Conservation (phyloP, 2,113 vertebrate species). For the Neofelis nebulosa region DNA sequence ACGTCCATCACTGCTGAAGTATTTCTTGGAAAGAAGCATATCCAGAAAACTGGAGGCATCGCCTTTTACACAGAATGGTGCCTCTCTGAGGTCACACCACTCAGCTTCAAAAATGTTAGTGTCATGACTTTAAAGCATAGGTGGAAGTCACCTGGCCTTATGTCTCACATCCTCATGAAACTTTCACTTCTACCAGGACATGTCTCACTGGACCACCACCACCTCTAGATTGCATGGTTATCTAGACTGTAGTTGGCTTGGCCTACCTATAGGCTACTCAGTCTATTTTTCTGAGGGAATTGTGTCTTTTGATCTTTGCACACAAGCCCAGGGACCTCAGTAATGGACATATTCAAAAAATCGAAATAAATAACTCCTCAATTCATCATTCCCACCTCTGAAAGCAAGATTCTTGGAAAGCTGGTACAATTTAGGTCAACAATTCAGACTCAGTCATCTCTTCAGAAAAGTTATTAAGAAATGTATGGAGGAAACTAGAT, state of each 20-base stretch:
- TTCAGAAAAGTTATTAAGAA: slow-evolving; percentile 69
- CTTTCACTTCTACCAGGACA: neutral
- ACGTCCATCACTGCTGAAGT: neutral
- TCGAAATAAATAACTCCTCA: slow-evolving; percentile 58
- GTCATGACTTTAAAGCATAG: neutral
- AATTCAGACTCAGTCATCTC: slow-evolving; percentile 39
- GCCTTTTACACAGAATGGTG: neutral
- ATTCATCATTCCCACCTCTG: slow-evolving; percentile 52
- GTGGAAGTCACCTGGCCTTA: neutral
- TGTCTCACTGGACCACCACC: neutral
- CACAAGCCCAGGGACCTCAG: neutral
- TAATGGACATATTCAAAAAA: slow-evolving; percentile 57
- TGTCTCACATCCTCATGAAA: neutral
- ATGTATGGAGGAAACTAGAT: slow-evolving; percentile 28
- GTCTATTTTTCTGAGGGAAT: slow-evolving; percentile 44
- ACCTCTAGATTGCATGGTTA: neutral
- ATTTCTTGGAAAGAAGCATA: neutral
- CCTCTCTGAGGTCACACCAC: neutral
- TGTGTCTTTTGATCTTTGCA: slow-evolving; percentile 61
- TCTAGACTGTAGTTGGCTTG: neutral
- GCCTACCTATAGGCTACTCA: neutral
- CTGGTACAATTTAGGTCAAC: slow-evolving; percentile 53
- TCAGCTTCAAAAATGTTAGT: neutral
- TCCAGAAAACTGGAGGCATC: neutral
- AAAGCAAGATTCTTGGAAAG: slow-evolving; percentile 58